Conservation (phyloP, 2,888 invertebrate genomes). For the Schizaphis graminum region DNA sequence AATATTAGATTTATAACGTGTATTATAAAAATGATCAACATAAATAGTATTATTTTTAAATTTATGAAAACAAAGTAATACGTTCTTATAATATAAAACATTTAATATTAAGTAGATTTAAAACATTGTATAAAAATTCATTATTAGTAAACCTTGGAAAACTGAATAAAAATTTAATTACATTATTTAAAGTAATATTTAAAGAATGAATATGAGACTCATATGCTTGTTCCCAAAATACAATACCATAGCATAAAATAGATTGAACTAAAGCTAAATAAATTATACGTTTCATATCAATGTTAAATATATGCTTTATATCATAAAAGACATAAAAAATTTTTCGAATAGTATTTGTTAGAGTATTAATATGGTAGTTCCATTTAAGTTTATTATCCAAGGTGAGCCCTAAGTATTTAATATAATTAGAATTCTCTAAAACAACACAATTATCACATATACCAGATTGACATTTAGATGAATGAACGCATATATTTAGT, state of each 20-base stretch:
- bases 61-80: too few species aligned
- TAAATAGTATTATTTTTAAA: too few species aligned
- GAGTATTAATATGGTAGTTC: too few species aligned
- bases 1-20: too few species aligned
- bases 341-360: too few species aligned
- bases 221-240: not conserved
- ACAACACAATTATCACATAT: not conserved
- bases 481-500: not conserved
- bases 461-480: not conserved
- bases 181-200: conserved; percentile 26
- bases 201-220: not conserved
- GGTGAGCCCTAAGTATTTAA: not conserved
- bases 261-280: conserved; percentile 22
- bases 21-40: too few species aligned
- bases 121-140: not conserved
- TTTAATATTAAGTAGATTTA: conserved; percentile 20
- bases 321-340: too few species aligned
- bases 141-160: too few species aligned
- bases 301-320: too few species aligned
- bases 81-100: conserved; percentile 1
- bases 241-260: conserved; percentile 17
- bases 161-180: too few species aligned
- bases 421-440: not conserved
- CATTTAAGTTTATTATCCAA: too few species aligned
- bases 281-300: too few species aligned